Evolutionary conservation across 2,113 vertebrate genomes (phyloP), one percentile per base, ranked within the genome.

Genomic region (Peucedramus taeniatus): DNA sequence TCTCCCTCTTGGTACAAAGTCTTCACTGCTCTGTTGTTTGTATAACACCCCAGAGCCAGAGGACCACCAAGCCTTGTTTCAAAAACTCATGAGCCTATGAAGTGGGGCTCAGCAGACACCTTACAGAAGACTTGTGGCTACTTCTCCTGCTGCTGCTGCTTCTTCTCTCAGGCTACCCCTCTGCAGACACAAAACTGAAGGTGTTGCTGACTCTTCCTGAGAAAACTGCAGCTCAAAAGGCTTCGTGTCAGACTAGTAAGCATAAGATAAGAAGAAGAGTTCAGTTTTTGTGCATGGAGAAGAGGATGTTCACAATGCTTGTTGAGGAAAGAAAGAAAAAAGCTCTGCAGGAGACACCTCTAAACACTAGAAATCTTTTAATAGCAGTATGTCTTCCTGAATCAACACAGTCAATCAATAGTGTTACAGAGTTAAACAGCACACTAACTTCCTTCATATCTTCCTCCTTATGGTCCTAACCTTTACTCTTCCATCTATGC

Each of bases 361-460:
- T 69, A 53, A 93, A 76, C 28, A 64, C 35, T 61, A 56, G 33
- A 33, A 91, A 87, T n/a, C 30, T 93, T 93, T 79, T 79, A 76
- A 80, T 80, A 96, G 26, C n/a, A 61, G 14, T 72, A 1, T 50
- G 61, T 49, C 59, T 70, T 42, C 42, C 39, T 83, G 85, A 84
- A 75, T 68, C 60, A 87, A 78, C 72, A 74, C n/a, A 79, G 51
- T 39, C 56, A 89, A 15, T 27, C 90, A 87, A 37, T 10, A 60
- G 21, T 22, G 28, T 78, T 79, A 54, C 37, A 24, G 51, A 94
- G 61, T 65, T 93, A 94, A 96, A 96, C 91, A 87, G 64, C 77
- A 78, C 49, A 57, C 8, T 44, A 74, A 40, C 22, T 53, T 90
- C 40, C 35, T 59, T 84, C 57, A 33, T 71, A 57, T 71, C 44